Conservation (phyloP, 2,888 invertebrate species). For the Cerceris ruficornis region DNA sequence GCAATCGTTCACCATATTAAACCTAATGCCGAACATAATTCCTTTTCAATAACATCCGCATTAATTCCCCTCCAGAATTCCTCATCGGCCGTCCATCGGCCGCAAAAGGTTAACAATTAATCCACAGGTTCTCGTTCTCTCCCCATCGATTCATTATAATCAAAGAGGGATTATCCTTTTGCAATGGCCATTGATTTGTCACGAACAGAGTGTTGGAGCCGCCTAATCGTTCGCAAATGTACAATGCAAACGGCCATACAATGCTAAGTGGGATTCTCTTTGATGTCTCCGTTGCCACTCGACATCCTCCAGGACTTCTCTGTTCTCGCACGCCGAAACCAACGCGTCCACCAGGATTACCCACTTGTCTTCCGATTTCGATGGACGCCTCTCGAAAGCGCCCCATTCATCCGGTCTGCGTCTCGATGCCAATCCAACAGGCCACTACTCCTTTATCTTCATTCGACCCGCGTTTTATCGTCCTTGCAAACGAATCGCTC, state of each 20-base stretch:
- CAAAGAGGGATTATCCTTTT: too few species aligned
- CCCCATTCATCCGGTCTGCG: conserved; percentile 57
- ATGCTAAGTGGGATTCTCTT: conserved; percentile 63
- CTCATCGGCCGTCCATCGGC: too few species aligned
- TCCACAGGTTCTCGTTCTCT: too few species aligned
- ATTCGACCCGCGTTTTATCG: conserved; percentile 44
- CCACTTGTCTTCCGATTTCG: conserved; percentile 68
- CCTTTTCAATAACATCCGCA: too few species aligned
- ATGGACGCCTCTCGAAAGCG: conserved; percentile 64
- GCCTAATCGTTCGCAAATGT: conserved; percentile 57
- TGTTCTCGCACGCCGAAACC: conserved; percentile 44
- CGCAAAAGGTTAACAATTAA: too few species aligned
- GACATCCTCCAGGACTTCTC: conserved; percentile 62
- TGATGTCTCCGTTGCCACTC: conserved; percentile 58
- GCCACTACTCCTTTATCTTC: conserved; percentile 45
- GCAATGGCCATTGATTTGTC: conserved; percentile 7
- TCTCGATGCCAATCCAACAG: conserved; percentile 54
- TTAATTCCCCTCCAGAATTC: too few species aligned
- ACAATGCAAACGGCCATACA: conserved; percentile 60
- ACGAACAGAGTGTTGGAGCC: conserved; percentile 3
- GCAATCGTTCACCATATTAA: too few species aligned
- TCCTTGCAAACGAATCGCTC: conserved; percentile 31
- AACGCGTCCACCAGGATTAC: conserved; percentile 51
- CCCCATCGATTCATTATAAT: too few species aligned
- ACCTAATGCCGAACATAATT: too few species aligned